Evolutionary conservation across 2,797 vertebrate species (phyloP), one percentile per base, ranked within the genome.

Genomic region (Galagoides demidoff): DNA sequence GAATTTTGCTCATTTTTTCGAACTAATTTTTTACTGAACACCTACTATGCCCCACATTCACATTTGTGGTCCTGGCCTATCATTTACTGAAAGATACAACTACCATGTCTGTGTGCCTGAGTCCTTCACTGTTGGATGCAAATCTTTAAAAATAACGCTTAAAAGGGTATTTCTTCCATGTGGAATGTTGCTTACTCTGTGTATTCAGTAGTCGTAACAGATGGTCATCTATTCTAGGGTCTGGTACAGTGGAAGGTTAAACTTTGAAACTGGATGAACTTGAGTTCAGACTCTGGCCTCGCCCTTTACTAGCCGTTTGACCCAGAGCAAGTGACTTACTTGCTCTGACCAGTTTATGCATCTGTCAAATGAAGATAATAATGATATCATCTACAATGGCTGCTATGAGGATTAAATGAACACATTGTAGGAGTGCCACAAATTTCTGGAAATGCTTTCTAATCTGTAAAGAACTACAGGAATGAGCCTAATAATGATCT

Each of bases 391-490:
- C 31, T 81, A 71, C 5, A 81, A 22, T 14, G 49, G 45, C 83
- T 49, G 19, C 76, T 74, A 0, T 34, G 39, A 81, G 45, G 34
- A 61, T 63, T 90, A 89, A 94, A 90, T 39, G 64, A 84, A 23
- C 34, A 22, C 57, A 59, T 39, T 52, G 7, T 49, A 79, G 29
- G 20, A 96, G 37, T 20, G 37, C 85, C 79, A 91, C 55, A 85
- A 82, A 92, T 68, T 82, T 55, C 31, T 77, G 66, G 34, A 91
- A 92, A 77, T 34, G 37, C 84, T 89, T 95, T 96, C 64, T 73
- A 81, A 92, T 76, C 64, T 88, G 61, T 68, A 61, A 94, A 91
- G 81, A 77, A 89, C 76, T 81, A 82, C 25, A 23, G 76, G 73
- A 92, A 93, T 57, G 16, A 17, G 13, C 55, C 29, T 34, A 64